These are phyloP conservation scores for Bombus pyrosoma DNA, from an alignment of 1,140 invertebrate species.

Conservation along the genomic window DNA sequence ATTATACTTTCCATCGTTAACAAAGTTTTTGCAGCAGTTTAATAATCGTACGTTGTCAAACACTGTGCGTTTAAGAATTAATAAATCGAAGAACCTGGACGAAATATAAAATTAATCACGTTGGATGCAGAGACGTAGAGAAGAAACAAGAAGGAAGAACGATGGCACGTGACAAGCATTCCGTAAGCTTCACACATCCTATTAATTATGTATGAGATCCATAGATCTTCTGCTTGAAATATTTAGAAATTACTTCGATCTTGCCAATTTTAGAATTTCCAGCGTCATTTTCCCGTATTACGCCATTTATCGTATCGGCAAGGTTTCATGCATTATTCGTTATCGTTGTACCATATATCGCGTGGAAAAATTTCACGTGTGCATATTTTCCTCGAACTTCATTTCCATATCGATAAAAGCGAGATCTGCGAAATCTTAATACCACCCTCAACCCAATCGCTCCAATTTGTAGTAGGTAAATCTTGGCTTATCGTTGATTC, in stretches of 20 bases:
- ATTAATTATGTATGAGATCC: slow-evolving; percentile 12
- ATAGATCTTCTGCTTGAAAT: background rate
- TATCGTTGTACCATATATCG: background rate
- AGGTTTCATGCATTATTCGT: background rate
- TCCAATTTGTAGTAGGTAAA: slow-evolving; percentile 14
- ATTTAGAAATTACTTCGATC: background rate
- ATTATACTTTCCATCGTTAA: too few species aligned
- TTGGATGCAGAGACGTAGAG: background rate
- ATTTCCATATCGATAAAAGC: background rate
- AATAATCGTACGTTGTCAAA: too few species aligned
- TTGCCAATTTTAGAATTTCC: background rate
- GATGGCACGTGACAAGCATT: slow-evolving; percentile 3
- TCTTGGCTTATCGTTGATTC: background rate
- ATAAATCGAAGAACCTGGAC: too few species aligned
- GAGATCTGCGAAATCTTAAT: background rate
- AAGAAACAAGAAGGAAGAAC: background rate
- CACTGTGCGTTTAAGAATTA: too few species aligned
- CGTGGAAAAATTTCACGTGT: background rate
- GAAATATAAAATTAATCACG: too few species aligned
- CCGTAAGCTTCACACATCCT: background rate
- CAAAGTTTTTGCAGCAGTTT: too few species aligned
- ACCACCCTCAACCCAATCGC: too few species aligned
- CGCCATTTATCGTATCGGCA: background rate
- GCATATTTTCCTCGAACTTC: background rate
- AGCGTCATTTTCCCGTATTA: background rate